These are phyloP conservation scores for Palythoa caribaeorum DNA, from an alignment of 92 coral and sea anemone species.

Conservation along the genomic window DNA sequence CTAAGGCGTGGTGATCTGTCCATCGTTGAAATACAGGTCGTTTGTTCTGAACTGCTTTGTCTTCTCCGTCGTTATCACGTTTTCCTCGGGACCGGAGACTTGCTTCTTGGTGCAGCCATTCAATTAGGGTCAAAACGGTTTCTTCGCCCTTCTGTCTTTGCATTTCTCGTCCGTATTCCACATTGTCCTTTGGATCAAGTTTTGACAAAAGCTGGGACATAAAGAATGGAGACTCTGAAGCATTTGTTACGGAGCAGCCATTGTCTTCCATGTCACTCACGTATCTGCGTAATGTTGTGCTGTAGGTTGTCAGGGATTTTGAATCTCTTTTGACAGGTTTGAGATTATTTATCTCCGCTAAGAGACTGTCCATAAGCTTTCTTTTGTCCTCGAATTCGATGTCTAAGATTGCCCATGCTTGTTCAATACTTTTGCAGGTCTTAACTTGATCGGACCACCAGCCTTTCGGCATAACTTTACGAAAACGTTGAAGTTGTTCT, in stretches of 20 bases:
- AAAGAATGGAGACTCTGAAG: slow-evolving; percentile 72
- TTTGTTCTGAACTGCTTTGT: slow-evolving; percentile 42
- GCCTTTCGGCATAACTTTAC: slow-evolving; percentile 36
- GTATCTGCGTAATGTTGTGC: slow-evolving; percentile 30
- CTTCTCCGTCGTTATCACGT: slow-evolving; percentile 25
- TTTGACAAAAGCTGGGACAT: slow-evolving; percentile 75
- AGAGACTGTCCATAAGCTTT: slow-evolving; percentile 32
- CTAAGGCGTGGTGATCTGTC: slow-evolving; percentile 41
- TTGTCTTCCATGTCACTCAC: slow-evolving; percentile 79
- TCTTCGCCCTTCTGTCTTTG: slow-evolving; percentile 63
- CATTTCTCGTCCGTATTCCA: slow-evolving; percentile 78
- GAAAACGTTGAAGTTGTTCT: slow-evolving; percentile 43
- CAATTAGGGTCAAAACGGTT: slow-evolving; percentile 61
- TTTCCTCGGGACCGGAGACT: slow-evolving; percentile 68
- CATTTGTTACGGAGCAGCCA: slow-evolving; percentile 68
- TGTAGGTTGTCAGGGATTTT: slow-evolving; percentile 45
- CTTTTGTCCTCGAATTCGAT: slow-evolving; percentile 9
- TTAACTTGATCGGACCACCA: slow-evolving; percentile 48
- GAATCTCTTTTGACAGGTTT: slow-evolving; percentile 41
- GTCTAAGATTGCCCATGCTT: slow-evolving; percentile 33
- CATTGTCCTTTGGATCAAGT: slow-evolving; percentile 67
- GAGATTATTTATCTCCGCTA: slow-evolving; percentile 28
- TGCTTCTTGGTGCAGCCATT: slow-evolving; percentile 77
- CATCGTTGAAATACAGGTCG: slow-evolving; percentile 38
- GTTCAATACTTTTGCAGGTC: slow-evolving; percentile 35